Evolutionary conservation across 92 coral and sea anemone species (phyloP), one percentile per base, ranked within the genome.

Genomic region (Phymanthus crucifer): DNA sequence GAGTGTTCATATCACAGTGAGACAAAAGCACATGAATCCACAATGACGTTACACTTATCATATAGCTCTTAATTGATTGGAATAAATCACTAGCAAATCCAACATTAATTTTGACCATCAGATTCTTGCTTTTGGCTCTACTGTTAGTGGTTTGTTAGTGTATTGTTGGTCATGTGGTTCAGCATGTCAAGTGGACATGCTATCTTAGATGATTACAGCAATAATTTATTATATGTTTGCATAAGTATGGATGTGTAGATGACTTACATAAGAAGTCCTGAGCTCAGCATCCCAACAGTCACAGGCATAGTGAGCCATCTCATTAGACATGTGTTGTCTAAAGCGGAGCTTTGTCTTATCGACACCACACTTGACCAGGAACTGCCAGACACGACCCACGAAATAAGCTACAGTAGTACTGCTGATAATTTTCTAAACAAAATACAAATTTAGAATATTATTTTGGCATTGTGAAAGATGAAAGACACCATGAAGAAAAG

Each of bases 251-350:
- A 17, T n/a, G 19, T 23, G 70, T 46, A 45, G 40, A 32, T 2
- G 29, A 82, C 98, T 90, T 74, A 95, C 99, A 80, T 89, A 95
- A 18, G 99, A 95, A 38, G 93, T 95, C 58, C 88, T 90, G 27
- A 95, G 91, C 81, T 95, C 99, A 6, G 96, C 97, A 74, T 95
- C 99, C 99, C 99, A 95, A 73, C 99, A 95, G 73, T 95, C 99
- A 73, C 99, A 95, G 10, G 99, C 99, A 66, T 95, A 95, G 78
- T 95, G 99, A 13, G 99, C 99, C 99, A 95, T 95, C 76, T 95
- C 99, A 70, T 95, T 95, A 54, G 93, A 93, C 92, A 95, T 93
- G 88, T 95, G 99, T 74, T 95, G 99, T 56, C 99, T 85, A 47
- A 95, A 95, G 65, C 98, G 92, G 7, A 95, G 79, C 64, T 90